A percentile compares a stretch with the other conserved stretches of the same genome.
phyloP scores from a whole-genome alignment of 2,113 vertebrate species.

The Tringa solitaria region DNA sequence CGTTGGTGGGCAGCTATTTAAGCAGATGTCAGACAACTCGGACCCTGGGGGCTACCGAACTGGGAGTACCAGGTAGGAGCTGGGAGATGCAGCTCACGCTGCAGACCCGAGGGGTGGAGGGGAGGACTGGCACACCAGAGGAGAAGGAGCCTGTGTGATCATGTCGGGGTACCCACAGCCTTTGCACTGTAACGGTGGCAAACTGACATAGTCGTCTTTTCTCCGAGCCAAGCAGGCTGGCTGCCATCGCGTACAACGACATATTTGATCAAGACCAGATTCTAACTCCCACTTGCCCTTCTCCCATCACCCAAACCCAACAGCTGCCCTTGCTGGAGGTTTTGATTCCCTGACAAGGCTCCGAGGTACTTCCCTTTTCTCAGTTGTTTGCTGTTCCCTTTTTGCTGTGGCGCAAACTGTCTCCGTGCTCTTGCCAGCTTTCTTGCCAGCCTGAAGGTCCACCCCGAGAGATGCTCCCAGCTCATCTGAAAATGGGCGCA shows the following conservation, averaged over 20 bases:
- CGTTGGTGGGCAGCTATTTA: neutral
- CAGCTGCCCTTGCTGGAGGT: neutral
- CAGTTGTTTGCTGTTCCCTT: neutral
- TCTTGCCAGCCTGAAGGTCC: neutral
- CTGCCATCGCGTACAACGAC: rapidly evolving
- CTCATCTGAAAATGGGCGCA: neutral
- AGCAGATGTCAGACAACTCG: neutral
- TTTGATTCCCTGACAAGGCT: neutral
- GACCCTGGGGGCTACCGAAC: neutral
- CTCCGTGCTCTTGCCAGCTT: neutral
- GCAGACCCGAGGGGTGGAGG: neutral
- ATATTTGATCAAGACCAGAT: neutral
- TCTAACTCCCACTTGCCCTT: neutral
- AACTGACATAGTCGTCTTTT: neutral
- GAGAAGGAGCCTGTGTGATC: neutral
- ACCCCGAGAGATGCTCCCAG: neutral
- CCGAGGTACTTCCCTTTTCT: neutral
- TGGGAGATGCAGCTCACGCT: neutral
- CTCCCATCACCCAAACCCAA: neutral
- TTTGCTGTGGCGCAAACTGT: neutral
- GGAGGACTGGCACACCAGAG: neutral
- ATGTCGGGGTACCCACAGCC: neutral
- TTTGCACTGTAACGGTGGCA: neutral
- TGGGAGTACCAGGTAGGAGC: neutral
- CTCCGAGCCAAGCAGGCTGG: neutral